Conservation (phyloP, 2,888 invertebrate species). For the Halocaridina rubra region DNA sequence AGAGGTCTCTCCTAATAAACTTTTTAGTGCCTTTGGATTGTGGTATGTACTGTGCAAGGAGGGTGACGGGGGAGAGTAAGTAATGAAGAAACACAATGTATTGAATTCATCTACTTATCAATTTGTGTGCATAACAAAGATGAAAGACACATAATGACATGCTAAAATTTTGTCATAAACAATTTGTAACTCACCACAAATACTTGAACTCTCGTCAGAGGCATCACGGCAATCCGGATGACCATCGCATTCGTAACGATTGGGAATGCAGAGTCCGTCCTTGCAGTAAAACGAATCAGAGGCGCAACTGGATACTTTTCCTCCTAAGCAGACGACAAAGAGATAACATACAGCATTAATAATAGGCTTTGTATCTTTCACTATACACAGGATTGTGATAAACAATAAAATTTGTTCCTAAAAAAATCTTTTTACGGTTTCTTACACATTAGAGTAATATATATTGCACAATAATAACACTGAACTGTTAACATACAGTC, state of each 20-base stretch:
- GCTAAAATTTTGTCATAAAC: not conserved
- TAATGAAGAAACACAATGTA: not conserved
- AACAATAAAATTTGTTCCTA: no score
- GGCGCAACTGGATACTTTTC: slow-evolving; percentile 30
- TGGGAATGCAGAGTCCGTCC: slow-evolving; percentile 31
- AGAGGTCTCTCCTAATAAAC: no score
- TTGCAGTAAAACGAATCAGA: slow-evolving; percentile 32
- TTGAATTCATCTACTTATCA: no score
- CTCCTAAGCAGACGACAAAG: slow-evolving; percentile 10
- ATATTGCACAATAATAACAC: no score
- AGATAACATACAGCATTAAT: not conserved
- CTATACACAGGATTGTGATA: no score
- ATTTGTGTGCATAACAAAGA: not conserved
- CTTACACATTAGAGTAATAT: no score
- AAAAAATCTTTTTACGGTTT: no score
- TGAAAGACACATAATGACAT: not conserved
- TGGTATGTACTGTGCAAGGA: not conserved
- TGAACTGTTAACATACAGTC: no score
- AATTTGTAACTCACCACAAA: slow-evolving; percentile 40
- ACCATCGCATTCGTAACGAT: slow-evolving; percentile 52
- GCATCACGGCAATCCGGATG: slow-evolving; percentile 44
- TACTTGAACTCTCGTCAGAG: slow-evolving; percentile 21
- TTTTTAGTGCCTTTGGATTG: not conserved
- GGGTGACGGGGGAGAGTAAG: not conserved
- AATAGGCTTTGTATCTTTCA: no score